These are phyloP conservation scores for Tribolium madens DNA, from an alignment of 1,140 invertebrate species.

Conservation along the genomic window DNA sequence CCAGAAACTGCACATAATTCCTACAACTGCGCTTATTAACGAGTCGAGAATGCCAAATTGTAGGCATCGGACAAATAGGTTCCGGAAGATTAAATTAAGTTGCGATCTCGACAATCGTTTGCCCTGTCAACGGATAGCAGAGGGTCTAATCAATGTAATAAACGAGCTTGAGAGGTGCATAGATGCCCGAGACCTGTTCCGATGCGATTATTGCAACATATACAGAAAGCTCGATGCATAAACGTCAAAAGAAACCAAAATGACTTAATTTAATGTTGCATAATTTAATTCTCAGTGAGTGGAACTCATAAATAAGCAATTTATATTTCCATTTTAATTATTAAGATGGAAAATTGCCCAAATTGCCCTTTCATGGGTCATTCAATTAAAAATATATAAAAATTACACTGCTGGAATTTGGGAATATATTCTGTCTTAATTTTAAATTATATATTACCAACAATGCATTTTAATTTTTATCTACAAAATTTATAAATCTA, in stretches of 20 bases:
- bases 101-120: conserved; percentile 15
- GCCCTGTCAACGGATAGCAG: conserved; percentile 1
- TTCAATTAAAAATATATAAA: no score
- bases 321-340: no score
- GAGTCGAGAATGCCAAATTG: conserved; percentile 23
- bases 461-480: no score
- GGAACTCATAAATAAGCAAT: no score
- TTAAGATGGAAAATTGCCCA: no score
- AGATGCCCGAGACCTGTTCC: neutral
- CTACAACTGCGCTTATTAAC: conserved; percentile 25
- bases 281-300: no score
- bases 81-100: conserved; percentile 36
- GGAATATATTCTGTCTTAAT: no score
- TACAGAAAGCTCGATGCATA: neutral
- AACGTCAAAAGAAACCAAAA: neutral
- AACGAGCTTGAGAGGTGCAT: neutral
- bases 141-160: conserved; percentile 17
- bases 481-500: no score
- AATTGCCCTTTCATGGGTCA: no score
- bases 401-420: no score
- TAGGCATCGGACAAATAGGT: conserved; percentile 9
- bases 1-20: conserved; percentile 37
- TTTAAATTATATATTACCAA: no score
- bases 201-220: neutral
- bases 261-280: neutral